Base-by-base conservation (phyloP, 2,113 vertebrate genomes). In the Prunella fulvescens region DNA sequence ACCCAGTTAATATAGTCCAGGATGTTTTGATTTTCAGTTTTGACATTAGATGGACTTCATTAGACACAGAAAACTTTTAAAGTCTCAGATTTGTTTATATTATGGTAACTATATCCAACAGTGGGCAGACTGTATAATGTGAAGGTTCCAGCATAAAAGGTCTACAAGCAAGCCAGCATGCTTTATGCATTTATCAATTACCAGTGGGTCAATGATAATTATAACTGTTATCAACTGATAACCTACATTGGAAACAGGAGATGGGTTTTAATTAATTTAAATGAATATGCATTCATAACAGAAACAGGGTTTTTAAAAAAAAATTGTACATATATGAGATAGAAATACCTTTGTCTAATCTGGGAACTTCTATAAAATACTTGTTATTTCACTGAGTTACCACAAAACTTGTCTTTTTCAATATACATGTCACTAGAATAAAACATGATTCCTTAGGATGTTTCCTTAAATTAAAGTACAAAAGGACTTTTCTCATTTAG, bases 401-500 rank as follows among this genome's bases (percentile, higher is more conserved):
- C 29, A 57, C 31, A 93, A 89, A 95, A 76, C 17, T 57, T 94
- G 58, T 51, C 61, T 29, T 86, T 93, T 73, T 57, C 60, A 80
- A 42, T 81, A 81, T 81, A 66, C 19, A 56, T 24, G 20, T 45
- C 48, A 22, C 40, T 69, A 86, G 53, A 90, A 88, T 76, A 86
- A 86, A 85, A 11, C 17, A 69, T 54, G 35, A 86, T 47, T 92
- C 93, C 67, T 84, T 73, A 92, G 42, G 37, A 69, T 57, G 61
- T 48, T 94, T 65, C 31, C 73, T 92, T 84, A 58, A 69, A 76
- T 61, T 94, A 62, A 92, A 86, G 54, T 81, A 93, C 71, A 92
- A 86, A 95, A 76, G 37, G 19, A 91, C 42, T 81, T 94, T 87
- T 92, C 83, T 65, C 83, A 60, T 92, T 81, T 73, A 85, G 57